phyloP scores from a whole-genome alignment of 2,888 invertebrate genomes.

The Scelioninae gen. 2 region DNA sequence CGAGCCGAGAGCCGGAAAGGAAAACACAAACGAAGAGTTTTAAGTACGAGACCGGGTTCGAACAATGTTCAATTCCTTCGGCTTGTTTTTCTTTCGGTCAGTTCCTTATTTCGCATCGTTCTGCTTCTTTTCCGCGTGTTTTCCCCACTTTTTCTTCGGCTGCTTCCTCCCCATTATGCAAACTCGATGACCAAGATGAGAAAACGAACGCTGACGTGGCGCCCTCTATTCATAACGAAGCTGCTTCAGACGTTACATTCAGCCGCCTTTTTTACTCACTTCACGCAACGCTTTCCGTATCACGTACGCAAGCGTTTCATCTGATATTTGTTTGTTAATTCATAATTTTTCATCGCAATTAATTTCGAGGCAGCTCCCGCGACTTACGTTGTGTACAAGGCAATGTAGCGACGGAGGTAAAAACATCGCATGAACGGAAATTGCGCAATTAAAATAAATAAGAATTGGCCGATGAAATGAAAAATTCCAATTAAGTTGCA shows the following conservation, averaged over 20 bases:
- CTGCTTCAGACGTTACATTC: constrained; percentile 8
- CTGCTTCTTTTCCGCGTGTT: not conserved
- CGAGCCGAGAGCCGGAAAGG: constrained; percentile 5
- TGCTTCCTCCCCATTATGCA: constrained; percentile 16
- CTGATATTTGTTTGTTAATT: too few species aligned
- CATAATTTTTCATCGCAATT: too few species aligned
- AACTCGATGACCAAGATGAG: constrained; percentile 17
- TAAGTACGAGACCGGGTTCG: constrained; percentile 20
- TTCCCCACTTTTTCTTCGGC: constrained; percentile 2
- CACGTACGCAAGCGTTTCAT: not conserved
- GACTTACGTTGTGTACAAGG: too few species aligned
- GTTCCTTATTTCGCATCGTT: constrained; percentile 8
- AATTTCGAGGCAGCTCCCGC: too few species aligned
- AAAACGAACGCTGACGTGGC: not conserved
- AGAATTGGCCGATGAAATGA: too few species aligned
- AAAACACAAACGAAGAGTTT: constrained; percentile 31
- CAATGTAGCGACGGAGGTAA: too few species aligned
- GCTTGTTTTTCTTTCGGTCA: constrained; percentile 33
- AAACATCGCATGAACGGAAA: too few species aligned
- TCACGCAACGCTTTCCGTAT: constrained; percentile 12
- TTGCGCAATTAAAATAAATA: too few species aligned
- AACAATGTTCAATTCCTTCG: constrained; percentile 32
- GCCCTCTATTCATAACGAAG: constrained; percentile 13
- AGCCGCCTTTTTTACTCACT: not conserved
- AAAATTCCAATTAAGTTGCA: constrained; percentile 1